phyloP scores from a whole-genome alignment of 2,888 invertebrate species.

The Hyposoter didymator region DNA sequence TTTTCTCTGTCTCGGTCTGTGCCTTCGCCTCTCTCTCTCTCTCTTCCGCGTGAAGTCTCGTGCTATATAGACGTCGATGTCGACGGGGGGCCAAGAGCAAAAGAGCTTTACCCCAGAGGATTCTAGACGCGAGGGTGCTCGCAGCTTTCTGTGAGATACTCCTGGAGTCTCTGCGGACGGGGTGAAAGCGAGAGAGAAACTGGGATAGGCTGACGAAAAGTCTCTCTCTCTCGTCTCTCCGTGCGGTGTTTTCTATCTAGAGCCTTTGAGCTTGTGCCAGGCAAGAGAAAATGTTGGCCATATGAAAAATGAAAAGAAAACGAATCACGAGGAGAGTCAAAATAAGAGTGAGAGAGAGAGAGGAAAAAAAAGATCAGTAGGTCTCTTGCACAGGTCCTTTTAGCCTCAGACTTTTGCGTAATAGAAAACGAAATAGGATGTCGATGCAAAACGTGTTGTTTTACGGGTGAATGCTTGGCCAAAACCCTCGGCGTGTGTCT shows the following conservation, averaged over 20 bases:
- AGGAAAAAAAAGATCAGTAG: slow-evolving; percentile 5
- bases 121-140: slow-evolving; percentile 40
- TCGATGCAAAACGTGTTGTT: slow-evolving; percentile 71
- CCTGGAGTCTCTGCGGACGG: slow-evolving; percentile 36
- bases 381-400: slow-evolving; percentile 45
- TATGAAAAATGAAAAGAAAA: slow-evolving; percentile 73
- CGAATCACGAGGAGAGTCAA: slow-evolving; percentile 62
- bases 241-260: slow-evolving; percentile 44
- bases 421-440: slow-evolving; percentile 82
- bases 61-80: slow-evolving; percentile 27
- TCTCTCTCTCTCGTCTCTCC: slow-evolving; percentile 22
- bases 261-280: slow-evolving; percentile 74
- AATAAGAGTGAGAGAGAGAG: slow-evolving; percentile 15
- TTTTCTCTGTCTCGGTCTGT: slow-evolving; percentile 14
- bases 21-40: slow-evolving; percentile 23
- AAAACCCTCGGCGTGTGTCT: slow-evolving; percentile 30
- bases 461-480: slow-evolving; percentile 62
- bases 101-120: slow-evolving; percentile 35
- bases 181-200: slow-evolving; percentile 38
- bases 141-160: slow-evolving; percentile 46
- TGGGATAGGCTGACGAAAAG: slow-evolving; percentile 39
- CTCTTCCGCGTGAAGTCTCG: slow-evolving; percentile 15
- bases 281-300: slow-evolving; percentile 68
- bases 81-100: slow-evolving; percentile 25
- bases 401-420: slow-evolving; percentile 80